phyloP scores from a whole-genome alignment of 2,888 invertebrate genomes.

The Ophion slaviceki region DNA sequence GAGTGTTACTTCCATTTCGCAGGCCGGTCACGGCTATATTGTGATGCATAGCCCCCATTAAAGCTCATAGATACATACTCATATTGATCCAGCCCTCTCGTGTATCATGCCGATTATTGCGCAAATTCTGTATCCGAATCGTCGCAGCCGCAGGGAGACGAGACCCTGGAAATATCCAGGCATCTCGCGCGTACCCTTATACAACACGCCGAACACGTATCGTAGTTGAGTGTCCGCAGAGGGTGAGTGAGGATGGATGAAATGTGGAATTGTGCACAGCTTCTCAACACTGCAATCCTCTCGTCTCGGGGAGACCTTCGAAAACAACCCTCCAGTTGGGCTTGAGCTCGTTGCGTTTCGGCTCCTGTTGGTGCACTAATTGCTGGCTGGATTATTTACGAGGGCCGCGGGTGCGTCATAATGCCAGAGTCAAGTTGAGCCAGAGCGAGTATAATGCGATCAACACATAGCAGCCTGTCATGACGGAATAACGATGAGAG shows the following conservation, averaged over 20 bases:
- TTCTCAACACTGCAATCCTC: slow-evolving; percentile 41
- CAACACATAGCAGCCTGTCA: slow-evolving; percentile 42
- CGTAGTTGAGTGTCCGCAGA: slow-evolving; percentile 5
- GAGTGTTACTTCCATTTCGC: slow-evolving; percentile 31
- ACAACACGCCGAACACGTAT: slow-evolving; percentile 44
- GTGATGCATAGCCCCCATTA: slow-evolving; percentile 36
- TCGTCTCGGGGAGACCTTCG: slow-evolving; percentile 58
- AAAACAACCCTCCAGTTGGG: slow-evolving; percentile 53
- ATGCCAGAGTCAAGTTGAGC: slow-evolving; percentile 40
- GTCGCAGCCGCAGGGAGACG: slow-evolving; percentile 58
- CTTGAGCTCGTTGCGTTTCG: slow-evolving; percentile 56
- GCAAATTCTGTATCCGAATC: slow-evolving; percentile 72
- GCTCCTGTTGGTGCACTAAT: slow-evolving; percentile 66
- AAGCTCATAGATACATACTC: slow-evolving; percentile 35
- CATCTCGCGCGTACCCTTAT: slow-evolving; percentile 28
- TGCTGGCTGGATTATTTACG: slow-evolving; percentile 65
- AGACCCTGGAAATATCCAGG: slow-evolving; percentile 51
- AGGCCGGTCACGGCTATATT: slow-evolving; percentile 45
- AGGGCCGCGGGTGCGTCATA: slow-evolving; percentile 55
- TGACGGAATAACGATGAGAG: slow-evolving; percentile 40
- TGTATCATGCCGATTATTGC: slow-evolving; percentile 71
- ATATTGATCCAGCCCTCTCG: slow-evolving; percentile 27
- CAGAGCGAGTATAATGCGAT: slow-evolving; percentile 15
- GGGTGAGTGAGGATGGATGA: slow-evolving; percentile 44
- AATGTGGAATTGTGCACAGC: slow-evolving; percentile 62